A percentile compares a stretch with the other conserved stretches of the same genome.
These are phyloP conservation scores for Excalfactoria chinensis DNA, from an alignment of 2,113 vertebrate species.

Conservation along the genomic window DNA sequence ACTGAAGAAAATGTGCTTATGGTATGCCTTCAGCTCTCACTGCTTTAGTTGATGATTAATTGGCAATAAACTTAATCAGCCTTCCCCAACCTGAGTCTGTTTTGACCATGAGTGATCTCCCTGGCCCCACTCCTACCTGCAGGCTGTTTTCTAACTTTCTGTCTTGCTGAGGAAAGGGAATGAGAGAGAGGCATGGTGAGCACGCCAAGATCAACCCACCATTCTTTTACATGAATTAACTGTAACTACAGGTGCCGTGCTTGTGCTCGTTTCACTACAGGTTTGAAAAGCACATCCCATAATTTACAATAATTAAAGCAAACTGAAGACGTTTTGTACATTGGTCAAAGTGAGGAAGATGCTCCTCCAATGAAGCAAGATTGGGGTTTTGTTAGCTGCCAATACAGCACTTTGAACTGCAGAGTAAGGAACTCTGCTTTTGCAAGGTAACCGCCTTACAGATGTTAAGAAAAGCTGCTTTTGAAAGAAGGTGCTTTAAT, in stretches of 20 bases:
- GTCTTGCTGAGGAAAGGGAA: not conserved
- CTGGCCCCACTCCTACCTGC: not conserved
- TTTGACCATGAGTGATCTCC: not conserved
- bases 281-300: not conserved
- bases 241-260: not conserved
- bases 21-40: not conserved
- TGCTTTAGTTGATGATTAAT: not conserved
- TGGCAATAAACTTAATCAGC: not conserved
- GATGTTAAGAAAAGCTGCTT: not conserved
- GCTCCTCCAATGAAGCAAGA: not conserved
- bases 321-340: rapidly evolving
- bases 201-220: not conserved
- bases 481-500: not conserved
- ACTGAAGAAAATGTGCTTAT: not conserved
- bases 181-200: not conserved
- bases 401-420: not conserved
- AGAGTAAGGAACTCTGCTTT: not conserved
- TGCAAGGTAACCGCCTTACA: not conserved
- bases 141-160: not conserved
- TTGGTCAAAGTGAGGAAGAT: not conserved
- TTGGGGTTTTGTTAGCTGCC: rapidly evolving
- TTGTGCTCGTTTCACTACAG: not conserved
- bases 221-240: not conserved
- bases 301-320: not conserved
- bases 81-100: not conserved